Percentiles rank a stretch among this genome's conserved stretches.
These are phyloP conservation scores for Pogonomyrmex californicus DNA, from an alignment of 1,140 invertebrate genomes.

Conservation along the genomic window DNA sequence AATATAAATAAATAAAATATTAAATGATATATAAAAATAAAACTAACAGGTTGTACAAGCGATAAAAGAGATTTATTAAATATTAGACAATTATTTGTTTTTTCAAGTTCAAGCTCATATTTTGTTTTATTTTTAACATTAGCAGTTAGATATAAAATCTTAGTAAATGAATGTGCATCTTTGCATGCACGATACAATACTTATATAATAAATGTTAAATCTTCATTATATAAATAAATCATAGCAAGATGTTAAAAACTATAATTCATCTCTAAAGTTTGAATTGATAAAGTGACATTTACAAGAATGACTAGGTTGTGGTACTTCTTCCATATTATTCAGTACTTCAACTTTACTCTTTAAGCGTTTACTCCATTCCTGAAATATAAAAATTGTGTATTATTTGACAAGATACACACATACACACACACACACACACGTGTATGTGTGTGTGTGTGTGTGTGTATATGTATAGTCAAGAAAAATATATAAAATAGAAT, in stretches of 20 bases:
- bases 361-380: constrained; percentile 93
- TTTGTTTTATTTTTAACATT: constrained; percentile 39
- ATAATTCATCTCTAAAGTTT: constrained; percentile 86
- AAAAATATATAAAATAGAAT: constrained; percentile 68
- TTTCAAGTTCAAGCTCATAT: constrained; percentile 11
- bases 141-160: constrained; percentile 40
- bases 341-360: constrained; percentile 88
- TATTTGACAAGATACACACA: constrained; percentile 57
- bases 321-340: constrained; percentile 92
- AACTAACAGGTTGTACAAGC: constrained; percentile 34
- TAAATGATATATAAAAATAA: constrained; percentile 43
- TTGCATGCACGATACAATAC: neutral
- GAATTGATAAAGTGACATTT: constrained; percentile 85
- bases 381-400: constrained; percentile 75
- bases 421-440: too few species aligned
- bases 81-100: constrained; percentile 38
- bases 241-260: constrained; percentile 51
- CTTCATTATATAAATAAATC: constrained; percentile 34
- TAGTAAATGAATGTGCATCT: constrained; percentile 22
- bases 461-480: neutral
- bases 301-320: constrained; percentile 87
- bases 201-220: constrained; percentile 18
- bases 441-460: too few species aligned
- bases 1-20: constrained; percentile 47
- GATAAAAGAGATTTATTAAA: constrained; percentile 44